Evolutionary conservation across 2,113 vertebrate genomes (phyloP), one percentile per base, ranked within the genome.

Genomic region (Albula goreensis): DNA sequence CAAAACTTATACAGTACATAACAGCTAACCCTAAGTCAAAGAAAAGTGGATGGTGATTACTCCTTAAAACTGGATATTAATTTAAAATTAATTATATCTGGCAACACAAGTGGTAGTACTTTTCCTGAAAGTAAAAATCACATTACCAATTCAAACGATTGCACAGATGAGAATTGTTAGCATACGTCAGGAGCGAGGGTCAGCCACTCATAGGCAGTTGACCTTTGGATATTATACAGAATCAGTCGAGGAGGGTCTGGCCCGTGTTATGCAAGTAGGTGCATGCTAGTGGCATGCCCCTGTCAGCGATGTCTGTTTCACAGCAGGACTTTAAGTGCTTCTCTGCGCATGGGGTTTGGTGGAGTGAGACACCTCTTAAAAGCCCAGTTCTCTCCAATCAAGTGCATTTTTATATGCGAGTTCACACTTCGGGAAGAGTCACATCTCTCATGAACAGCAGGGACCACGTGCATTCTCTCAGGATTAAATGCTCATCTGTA

Each of bases 381-480:
- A 48, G 15, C 78, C 49, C 78, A 49, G 41, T 17, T 74, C 70
- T 2, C n/a, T 74, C 31, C 49, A 77, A 66, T 52, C 77, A 50
- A 78, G 15, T 31, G 53, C 25, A 12, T 15, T 82, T 60, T 82
- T 82, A 82, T 82, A 31, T 41, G 22, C 41, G 15, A 48, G 52
- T 53, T 82, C 81, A 82, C 53, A 82, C 81, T 82, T 82, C 13
- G 10, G n/a, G 11, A 66, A 41, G 81, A 17, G 53, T 17, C 53
- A 60, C 51, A 15, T 13, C n/a, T 57, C 53, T 82, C 9, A 60
- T 82, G 8, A 82, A 60, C 81, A 60, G 81, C 81, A 57, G 81
- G 81, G 78, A 41, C 31, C 31, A 0, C 31, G 31, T 41, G 25
- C 13, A 11, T 1, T 12, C 31, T 12, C 78, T 49, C 19, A 25